Base-by-base conservation (phyloP, 2,888 invertebrate species). In the Chymomyza amoena region DNA sequence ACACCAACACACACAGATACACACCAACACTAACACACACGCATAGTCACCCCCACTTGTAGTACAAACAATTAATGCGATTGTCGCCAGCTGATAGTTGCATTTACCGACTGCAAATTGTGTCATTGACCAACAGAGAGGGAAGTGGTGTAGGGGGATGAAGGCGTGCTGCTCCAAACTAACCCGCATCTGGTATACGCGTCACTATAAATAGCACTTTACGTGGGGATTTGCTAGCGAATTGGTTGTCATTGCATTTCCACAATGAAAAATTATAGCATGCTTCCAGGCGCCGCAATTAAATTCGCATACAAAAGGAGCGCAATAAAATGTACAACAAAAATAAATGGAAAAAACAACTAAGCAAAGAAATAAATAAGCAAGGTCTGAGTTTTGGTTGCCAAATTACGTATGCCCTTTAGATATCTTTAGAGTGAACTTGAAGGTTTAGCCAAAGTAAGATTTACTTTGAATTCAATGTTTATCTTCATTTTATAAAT, bases 221-320 rank as follows among this genome's bases (percentile, higher is more conserved):
- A 54, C 67, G 56, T 18, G 50, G 66, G 65, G 36, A 66, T 77
- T 63, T 61, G 54, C 64, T 67, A 61, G 76, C 67, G 64, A 78
- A 77, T 75, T 73, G 68, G 54, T 45, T 45, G 39, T 45, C 39
- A 45, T 13, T 45, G 39, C 39, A 13, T 45, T 45, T 45, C 39
- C 62, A 67, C 64, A 65, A 64, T 79, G 51, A 69, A 76, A 77
- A 79, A 70, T 68, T 67, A 70, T 78, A 66, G 79, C 69, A 73
- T 79, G 76, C 77, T 79, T 79, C 61, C 64, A 61, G 68, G 73
- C 77, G 69, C 57, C 70, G 77, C 77, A 78, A 78, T 78, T 78
- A 79, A 73, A 70, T 70, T 59, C 66, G 54, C 50, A 67, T 13
- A 45, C 39, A 13, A 45, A 39, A 18, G 52, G 45, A 51, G 56